A percentile compares a stretch with the other conserved stretches of the same genome.
These are phyloP conservation scores for Uromys caudimaculatus DNA, from an alignment of 2,797 vertebrate genomes.

Conservation along the genomic window DNA sequence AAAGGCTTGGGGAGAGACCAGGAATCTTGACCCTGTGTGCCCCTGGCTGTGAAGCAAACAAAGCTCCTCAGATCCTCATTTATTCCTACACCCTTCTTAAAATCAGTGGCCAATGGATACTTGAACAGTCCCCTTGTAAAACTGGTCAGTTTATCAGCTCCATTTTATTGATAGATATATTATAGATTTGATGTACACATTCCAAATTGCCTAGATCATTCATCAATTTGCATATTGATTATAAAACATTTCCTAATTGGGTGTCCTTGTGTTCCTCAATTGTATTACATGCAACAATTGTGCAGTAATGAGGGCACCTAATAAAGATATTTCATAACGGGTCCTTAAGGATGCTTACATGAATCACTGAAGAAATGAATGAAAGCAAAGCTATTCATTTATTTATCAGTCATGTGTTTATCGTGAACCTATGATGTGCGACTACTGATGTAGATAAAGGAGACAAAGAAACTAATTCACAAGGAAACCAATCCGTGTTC, in stretches of 20 bases:
- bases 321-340: constrained; percentile 40
- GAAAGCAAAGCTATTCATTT: background rate
- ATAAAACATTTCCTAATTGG: constrained; percentile 35
- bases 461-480: background rate
- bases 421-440: background rate
- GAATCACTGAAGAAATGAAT: constrained; percentile 39
- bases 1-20: background rate
- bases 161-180: background rate
- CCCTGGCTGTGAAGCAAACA: background rate
- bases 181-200: background rate
- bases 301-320: background rate
- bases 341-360: constrained; percentile 54
- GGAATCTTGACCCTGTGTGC: constrained; percentile 17
- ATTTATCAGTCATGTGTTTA: background rate
- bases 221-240: constrained; percentile 29
- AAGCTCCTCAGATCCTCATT: background rate
- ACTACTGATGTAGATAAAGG: background rate
- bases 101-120: constrained; percentile 19
- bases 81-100: background rate
- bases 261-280: constrained; percentile 25
- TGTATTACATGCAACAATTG: background rate
- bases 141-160: background rate
- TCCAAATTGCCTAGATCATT: background rate
- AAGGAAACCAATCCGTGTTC: background rate
- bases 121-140: background rate